Conservation (phyloP, 1,140 invertebrate genomes). For the Orchestia grillus region DNA sequence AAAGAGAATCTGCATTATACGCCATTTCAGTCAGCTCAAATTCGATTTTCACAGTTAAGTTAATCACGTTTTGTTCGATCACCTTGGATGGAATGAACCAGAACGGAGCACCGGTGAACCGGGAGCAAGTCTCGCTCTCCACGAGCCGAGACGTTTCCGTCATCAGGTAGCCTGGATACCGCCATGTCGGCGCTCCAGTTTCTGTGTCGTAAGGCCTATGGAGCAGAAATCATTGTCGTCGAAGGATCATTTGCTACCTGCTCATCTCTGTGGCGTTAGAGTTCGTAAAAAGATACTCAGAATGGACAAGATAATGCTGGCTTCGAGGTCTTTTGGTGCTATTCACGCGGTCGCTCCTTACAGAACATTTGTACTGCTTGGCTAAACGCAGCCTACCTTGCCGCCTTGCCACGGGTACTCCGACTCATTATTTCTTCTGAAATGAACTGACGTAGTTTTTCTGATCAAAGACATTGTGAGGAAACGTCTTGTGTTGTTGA, state of each 20-base stretch:
- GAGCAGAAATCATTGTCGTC: constrained; percentile 46
- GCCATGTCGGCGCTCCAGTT: background rate
- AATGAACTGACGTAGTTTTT: background rate
- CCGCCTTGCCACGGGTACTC: background rate
- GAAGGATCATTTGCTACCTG: constrained; percentile 29
- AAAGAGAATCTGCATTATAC: background rate
- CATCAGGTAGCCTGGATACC: constrained; percentile 1
- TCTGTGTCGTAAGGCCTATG: background rate
- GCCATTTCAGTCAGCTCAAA: background rate
- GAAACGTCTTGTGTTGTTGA: background rate
- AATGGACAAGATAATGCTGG: constrained; percentile 7
- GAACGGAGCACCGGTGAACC: background rate
- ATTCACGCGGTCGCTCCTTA: background rate
- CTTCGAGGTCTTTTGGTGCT: background rate
- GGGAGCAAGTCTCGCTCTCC: background rate
- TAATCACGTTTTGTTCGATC: background rate
- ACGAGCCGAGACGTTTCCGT: background rate
- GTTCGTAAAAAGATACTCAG: background rate
- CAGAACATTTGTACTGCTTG: background rate
- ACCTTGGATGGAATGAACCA: background rate
- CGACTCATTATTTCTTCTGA: background rate
- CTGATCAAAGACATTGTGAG: background rate
- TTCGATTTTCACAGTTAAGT: background rate
- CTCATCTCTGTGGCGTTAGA: background rate
- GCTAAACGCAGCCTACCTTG: background rate